These are phyloP conservation scores for Actias luna DNA, from an alignment of 2,888 invertebrate genomes.

Conservation along the genomic window DNA sequence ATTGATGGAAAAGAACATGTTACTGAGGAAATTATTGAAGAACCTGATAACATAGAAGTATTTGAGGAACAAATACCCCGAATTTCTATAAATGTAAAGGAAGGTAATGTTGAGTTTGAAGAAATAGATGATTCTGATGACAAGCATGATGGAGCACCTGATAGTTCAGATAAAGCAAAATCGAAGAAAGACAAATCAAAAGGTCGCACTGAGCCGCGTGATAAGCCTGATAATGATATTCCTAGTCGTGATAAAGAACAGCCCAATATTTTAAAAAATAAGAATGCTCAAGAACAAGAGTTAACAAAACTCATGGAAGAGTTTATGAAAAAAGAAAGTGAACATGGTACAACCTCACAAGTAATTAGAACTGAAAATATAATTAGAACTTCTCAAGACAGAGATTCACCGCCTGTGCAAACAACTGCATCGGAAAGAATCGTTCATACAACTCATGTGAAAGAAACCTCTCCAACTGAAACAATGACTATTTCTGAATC, in stretches of 20 bases:
- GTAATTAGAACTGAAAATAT: conserved; percentile 25
- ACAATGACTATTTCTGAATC: conserved; percentile 39
- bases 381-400: conserved; percentile 24
- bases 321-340: conserved; percentile 53
- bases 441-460: conserved; percentile 24
- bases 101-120: conserved; percentile 71
- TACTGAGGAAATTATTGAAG: conserved; percentile 91
- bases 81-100: conserved; percentile 85
- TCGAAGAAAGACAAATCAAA: conserved; percentile 20
- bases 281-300: conserved; percentile 35
- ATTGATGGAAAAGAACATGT: conserved; percentile 92
- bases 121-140: conserved; percentile 51
- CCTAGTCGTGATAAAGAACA: conserved; percentile 22
- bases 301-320: conserved; percentile 46
- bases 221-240: conserved; percentile 27
- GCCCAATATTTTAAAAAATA: conserved; percentile 22
- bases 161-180: conserved; percentile 33
- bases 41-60: conserved; percentile 89
- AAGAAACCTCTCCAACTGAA: conserved; percentile 10
- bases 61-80: conserved; percentile 87
- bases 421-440: conserved; percentile 20
- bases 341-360: conserved; percentile 28
- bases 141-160: conserved; percentile 40
- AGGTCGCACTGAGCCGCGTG: conserved; percentile 26
- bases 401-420: conserved; percentile 12